Evolutionary conservation across 2,888 invertebrate genomes (phyloP), one percentile per base, ranked within the genome.

Genomic region (Parascotia fuliginaria): DNA sequence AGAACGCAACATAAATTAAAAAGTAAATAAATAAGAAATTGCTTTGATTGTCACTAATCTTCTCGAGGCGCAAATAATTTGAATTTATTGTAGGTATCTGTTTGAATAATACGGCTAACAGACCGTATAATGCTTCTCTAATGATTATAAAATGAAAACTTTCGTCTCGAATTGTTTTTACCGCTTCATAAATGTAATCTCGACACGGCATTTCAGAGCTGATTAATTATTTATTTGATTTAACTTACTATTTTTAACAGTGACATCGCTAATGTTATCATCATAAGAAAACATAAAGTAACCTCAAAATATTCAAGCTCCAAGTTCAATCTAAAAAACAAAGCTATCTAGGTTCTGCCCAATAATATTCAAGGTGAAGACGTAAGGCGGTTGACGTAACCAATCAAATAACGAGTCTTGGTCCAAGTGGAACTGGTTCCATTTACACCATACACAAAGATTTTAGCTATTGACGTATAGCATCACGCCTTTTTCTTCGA

Each of bases 131-230:
- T 61, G 34, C 34, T 27, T 28, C 14, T 22, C 33, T 54, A 52
- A 65, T 51, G 33, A 54, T 64, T 65, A 55, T 60, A 63, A 65
- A 62, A 65, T 37, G 49, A 58, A n/a, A 67, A 65, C 55, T 65
- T 67, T 66, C 64, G 42, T 64, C 19, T 43, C 43, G 47, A 65
- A 66, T 65, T 63, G 60, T 65, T 63, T 66, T 62, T 50, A 40
- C 48, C 53, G 39, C 15, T 42, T 1, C 31, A 60, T 53, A 44
- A 50, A 55, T 59, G 43, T 41, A 44, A 52, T 32, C 22, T 37
- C 34, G 63, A 51, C 55, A 62, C 48, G 59, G 55, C 42, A 66
- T 59, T 52, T 55, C 59, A 55, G 55, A 55, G 45, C 16, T 40
- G 19, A 13, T 46, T 19, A 33, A 14, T 12, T 28, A 13, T 32